These are phyloP conservation scores for Nasonia longicornis DNA, from an alignment of 1,140 invertebrate species.

Conservation along the genomic window DNA sequence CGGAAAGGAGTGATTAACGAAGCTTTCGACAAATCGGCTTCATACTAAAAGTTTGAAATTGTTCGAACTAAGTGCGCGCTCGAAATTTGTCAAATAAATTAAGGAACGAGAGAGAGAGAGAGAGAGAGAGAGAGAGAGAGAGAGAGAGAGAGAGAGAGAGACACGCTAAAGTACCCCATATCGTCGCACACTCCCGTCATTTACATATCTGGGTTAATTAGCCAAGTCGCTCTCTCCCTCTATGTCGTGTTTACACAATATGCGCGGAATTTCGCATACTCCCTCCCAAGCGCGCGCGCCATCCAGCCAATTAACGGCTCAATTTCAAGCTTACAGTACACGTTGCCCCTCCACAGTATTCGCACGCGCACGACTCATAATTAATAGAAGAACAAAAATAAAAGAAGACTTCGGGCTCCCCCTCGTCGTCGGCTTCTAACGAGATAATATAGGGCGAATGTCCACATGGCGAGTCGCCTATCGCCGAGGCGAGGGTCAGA, in stretches of 20 bases:
- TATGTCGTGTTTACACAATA: slow-evolving; percentile 1
- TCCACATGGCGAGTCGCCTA: not conserved
- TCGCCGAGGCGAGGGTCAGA: slow-evolving; percentile 5
- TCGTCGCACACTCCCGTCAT: not conserved
- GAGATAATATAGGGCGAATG: slow-evolving; percentile 12
- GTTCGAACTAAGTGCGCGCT: not conserved
- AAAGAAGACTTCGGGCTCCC: not conserved
- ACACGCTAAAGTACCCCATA: not conserved
- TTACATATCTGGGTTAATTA: slow-evolving; percentile 27
- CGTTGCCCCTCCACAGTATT: not conserved
- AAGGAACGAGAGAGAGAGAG: too few species aligned
- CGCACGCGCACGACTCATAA: not conserved
- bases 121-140: too few species aligned
- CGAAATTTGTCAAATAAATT: not conserved
- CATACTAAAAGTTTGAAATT: too few species aligned
- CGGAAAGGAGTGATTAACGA: not conserved
- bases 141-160: too few species aligned
- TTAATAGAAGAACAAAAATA: not conserved
- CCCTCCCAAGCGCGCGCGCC: not conserved
- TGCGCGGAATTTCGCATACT: not conserved
- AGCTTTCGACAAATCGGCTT: too few species aligned
- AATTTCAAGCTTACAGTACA: not conserved
- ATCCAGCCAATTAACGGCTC: slow-evolving; percentile 18
- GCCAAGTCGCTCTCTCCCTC: not conserved
- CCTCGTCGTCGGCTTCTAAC: not conserved